phyloP scores from a whole-genome alignment of 2,888 invertebrate genomes.

The Sinodicranocentrus sp. region DNA sequence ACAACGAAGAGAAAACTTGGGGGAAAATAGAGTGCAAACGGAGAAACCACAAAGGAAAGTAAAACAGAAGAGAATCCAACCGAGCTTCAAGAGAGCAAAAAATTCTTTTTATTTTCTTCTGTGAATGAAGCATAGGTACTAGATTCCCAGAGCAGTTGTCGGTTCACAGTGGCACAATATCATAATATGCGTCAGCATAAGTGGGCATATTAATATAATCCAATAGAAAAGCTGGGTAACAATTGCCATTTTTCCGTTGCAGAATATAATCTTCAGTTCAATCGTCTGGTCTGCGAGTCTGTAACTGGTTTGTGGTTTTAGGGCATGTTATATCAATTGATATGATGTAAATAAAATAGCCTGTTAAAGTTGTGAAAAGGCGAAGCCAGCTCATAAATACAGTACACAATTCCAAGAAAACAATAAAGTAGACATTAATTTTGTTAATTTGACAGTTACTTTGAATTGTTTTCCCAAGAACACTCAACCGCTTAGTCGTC shows the following conservation, averaged over 20 bases:
- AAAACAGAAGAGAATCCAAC: too few relatives aligned
- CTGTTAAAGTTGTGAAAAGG: neutral
- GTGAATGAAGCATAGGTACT: too few relatives aligned
- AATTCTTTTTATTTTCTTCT: too few relatives aligned
- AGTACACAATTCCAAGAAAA: constrained; percentile 13
- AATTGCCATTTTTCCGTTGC: neutral
- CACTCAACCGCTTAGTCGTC: neutral
- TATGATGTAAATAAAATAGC: too few relatives aligned
- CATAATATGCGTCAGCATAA: neutral
- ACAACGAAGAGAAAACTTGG: constrained; percentile 26
- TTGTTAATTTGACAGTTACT: constrained; percentile 53
- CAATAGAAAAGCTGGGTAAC: constrained; percentile 4
- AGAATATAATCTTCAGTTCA: too few relatives aligned
- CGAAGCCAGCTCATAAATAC: neutral
- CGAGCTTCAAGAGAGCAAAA: too few relatives aligned
- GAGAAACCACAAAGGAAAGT: constrained; percentile 54
- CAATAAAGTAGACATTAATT: constrained; percentile 49
- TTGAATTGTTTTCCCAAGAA: constrained; percentile 26
- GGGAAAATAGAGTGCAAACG: neutral
- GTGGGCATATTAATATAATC: constrained; percentile 29
- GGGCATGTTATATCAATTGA: too few relatives aligned
- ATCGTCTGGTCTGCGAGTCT: neutral
- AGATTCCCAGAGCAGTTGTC: too few relatives aligned
- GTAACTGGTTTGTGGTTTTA: too few relatives aligned
- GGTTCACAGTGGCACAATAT: neutral